phyloP scores from a whole-genome alignment of 2,888 invertebrate genomes.

The Arge pagana region DNA sequence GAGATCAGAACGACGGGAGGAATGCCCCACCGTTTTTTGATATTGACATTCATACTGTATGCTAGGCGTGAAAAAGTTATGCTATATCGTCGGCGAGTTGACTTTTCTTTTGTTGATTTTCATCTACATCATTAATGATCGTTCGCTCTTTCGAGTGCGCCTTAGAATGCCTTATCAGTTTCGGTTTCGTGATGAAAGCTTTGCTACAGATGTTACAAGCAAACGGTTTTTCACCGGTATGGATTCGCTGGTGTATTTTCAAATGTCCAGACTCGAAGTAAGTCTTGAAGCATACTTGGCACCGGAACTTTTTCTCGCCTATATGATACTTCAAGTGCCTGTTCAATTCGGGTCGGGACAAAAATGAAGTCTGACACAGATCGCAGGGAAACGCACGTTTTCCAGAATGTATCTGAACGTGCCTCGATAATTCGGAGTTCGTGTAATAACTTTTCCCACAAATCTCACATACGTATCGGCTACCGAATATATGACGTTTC shows the following conservation, averaged over 20 bases:
- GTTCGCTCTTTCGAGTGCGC: constrained; percentile 39
- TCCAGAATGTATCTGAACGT: constrained; percentile 46
- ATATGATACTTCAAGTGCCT: constrained; percentile 50
- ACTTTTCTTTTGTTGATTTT: constrained; percentile 4
- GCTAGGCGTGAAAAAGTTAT: too few relatives aligned
- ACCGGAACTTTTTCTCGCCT: constrained; percentile 46
- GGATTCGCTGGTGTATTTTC: constrained; percentile 48
- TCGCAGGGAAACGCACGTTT: constrained; percentile 44
- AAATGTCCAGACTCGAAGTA: constrained; percentile 52
- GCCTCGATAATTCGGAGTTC: constrained; percentile 47
- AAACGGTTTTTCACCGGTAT: constrained; percentile 51
- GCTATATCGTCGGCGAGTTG: too few relatives aligned
- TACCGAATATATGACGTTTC: constrained; percentile 46
- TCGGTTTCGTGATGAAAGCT: constrained; percentile 48
- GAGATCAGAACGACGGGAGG: too few relatives aligned
- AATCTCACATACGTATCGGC: constrained; percentile 40
- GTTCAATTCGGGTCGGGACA: constrained; percentile 47
- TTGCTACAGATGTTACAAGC: constrained; percentile 47
- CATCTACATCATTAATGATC: constrained; percentile 6
- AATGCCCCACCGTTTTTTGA: too few relatives aligned
- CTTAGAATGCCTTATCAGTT: constrained; percentile 47
- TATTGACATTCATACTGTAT: too few relatives aligned
- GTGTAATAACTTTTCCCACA: constrained; percentile 49
- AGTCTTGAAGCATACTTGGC: constrained; percentile 44
- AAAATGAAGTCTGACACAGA: constrained; percentile 48